These are phyloP conservation scores for Alloscopus bannaensis DNA, from an alignment of 2,888 invertebrate species.

Conservation along the genomic window DNA sequence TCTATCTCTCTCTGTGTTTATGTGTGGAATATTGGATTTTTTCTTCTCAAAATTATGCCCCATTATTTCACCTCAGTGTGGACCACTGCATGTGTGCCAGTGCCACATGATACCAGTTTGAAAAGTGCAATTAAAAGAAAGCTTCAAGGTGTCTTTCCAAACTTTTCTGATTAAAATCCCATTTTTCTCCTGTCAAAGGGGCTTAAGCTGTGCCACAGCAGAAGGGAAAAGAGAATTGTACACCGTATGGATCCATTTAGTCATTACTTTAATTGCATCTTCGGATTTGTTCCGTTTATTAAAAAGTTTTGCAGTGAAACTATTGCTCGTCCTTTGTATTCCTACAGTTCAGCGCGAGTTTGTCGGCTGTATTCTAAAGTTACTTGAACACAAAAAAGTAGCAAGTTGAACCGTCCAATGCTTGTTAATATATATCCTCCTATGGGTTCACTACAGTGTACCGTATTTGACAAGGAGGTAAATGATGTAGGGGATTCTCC, in stretches of 20 bases:
- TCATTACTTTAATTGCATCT: slow-evolving; percentile 65
- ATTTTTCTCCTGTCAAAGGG: slow-evolving; percentile 61
- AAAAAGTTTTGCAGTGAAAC: slow-evolving; percentile 61
- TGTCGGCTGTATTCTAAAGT: too few species aligned
- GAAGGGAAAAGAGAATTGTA: slow-evolving; percentile 32
- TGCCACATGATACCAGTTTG: slow-evolving; percentile 30
- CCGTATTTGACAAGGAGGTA: not conserved
- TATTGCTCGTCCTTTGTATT: slow-evolving; percentile 27
- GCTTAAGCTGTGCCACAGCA: slow-evolving; percentile 51
- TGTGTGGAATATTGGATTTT: slow-evolving; percentile 7
- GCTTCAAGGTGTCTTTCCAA: slow-evolving; percentile 64
- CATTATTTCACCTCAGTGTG: not conserved
- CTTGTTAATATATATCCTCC: slow-evolving; percentile 48
- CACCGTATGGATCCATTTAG: slow-evolving; percentile 55
- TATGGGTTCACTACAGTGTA: too few species aligned
- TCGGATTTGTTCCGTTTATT: slow-evolving; percentile 62
- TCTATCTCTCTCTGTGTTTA: not conserved
- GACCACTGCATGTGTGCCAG: not conserved
- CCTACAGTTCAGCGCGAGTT: too few species aligned
- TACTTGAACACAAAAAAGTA: slow-evolving; percentile 12
- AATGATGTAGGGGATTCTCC: not conserved
- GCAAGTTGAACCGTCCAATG: slow-evolving; percentile 27
- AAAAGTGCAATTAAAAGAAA: slow-evolving; percentile 62
- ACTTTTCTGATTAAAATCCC: slow-evolving; percentile 64
- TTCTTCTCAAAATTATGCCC: not conserved